Base-by-base conservation (phyloP, 2,797 vertebrate species). In the Octomys mimax region DNA sequence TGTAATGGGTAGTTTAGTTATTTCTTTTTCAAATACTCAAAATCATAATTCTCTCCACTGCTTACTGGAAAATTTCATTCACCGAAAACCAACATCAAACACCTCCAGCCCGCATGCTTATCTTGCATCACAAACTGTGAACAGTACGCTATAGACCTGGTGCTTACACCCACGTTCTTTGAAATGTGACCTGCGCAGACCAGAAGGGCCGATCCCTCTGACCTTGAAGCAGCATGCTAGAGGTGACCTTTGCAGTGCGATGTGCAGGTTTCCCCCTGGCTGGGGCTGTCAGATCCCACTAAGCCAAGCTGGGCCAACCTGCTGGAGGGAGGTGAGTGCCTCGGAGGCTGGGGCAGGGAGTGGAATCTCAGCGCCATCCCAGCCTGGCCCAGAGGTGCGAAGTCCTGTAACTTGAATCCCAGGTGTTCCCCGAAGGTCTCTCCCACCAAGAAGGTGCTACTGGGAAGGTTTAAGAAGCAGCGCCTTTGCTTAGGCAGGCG, bases 151-250 rank as follows among this genome's bases (percentile, higher is more conserved):
- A 62, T 13, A 14, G 33, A 77, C 14, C 5, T 3, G 82, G n/a
- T 4, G 21, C 78, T n/a, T 24, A 5, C 14, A 9, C 11, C 26
- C 46, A 19, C 0, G 0, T 12, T 62, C 82, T 52, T 19, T 2
- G 64, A 10, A 1, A 3, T 21, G 26, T 6, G 42, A 22, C 8
- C 33, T 10, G 36, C 5, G 11, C 12, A 24, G 21, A 26, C 59
- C 33, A 70, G 33, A 0, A 0, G 66, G 57, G 2, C 64, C 54
- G 14, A 0, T 31, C 31, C 6, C 54, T 61, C 22, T 42, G 46
- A 33, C 39, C 36, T 54, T 31, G 10, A 66, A 26, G 28, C 57
- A 14, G 28, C 18, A 11, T 84, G 39, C 11, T 16, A 89, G 5
- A 77, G 49, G 26, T 61, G 54, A 79, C 49, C 21, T 3, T 39